phyloP scores from a whole-genome alignment of 2,113 vertebrate genomes.

The Ifrita kowaldi region DNA sequence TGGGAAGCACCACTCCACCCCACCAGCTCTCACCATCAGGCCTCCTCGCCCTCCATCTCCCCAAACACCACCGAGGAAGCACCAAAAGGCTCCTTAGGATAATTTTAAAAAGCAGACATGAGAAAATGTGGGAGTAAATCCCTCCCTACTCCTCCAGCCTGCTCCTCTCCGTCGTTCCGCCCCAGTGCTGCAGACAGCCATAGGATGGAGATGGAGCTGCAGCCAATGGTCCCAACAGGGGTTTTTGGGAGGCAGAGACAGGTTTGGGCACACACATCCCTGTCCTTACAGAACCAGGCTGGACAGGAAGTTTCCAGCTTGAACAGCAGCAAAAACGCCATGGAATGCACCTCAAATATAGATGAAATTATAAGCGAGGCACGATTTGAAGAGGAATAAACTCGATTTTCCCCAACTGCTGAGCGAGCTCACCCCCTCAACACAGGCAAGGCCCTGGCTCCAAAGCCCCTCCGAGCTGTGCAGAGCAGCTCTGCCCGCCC shows the following conservation, averaged over 20 bases:
- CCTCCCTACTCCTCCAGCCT: not conserved
- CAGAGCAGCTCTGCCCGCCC: not conserved
- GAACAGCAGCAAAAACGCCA: not conserved
- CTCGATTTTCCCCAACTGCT: fast-evolving
- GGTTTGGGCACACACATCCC: fast-evolving
- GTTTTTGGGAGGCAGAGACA: not conserved
- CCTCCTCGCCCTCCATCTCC: not conserved
- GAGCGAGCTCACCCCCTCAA: not conserved
- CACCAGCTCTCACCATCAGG: not conserved
- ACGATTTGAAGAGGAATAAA: fast-evolving
- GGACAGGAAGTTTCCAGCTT: not conserved
- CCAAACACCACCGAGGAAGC: not conserved
- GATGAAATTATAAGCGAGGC: fast-evolving
- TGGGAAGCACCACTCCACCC: not conserved
- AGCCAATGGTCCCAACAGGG: fast-evolving
- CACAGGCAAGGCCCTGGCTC: not conserved
- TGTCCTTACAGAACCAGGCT: not conserved
- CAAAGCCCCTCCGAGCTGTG: fast-evolving
- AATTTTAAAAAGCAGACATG: not conserved
- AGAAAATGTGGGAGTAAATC: not conserved
- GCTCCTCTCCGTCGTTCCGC: fast-evolving
- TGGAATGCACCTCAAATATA: fast-evolving
- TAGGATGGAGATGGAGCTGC: not conserved
- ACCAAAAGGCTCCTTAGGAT: not conserved
- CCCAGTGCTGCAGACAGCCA: fast-evolving